Conservation (phyloP, 2,888 invertebrate genomes). For the Epicampocera succincta region DNA sequence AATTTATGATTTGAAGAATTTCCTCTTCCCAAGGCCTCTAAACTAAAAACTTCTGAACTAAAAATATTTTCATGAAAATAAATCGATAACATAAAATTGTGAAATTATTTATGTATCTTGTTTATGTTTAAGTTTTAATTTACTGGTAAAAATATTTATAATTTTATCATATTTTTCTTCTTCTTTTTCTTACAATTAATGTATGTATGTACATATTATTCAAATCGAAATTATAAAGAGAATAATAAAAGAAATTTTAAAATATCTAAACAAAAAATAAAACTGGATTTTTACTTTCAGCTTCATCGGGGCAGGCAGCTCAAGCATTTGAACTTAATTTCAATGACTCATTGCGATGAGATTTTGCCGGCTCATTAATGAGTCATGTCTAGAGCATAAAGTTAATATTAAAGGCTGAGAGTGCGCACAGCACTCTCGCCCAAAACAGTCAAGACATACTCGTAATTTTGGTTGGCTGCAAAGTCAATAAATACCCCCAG, state of each 20-base stretch:
- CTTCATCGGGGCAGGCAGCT: not conserved
- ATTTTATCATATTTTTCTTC: conserved; percentile 2
- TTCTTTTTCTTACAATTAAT: conserved; percentile 28
- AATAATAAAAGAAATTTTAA: conserved; percentile 25
- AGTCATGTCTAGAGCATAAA: conserved; percentile 2
- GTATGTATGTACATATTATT: conserved; percentile 52
- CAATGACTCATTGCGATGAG: conserved; percentile 2
- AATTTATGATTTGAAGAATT: too few relatives aligned
- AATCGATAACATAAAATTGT: conserved; percentile 9
- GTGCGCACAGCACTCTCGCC: too few relatives aligned
- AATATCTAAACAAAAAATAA: conserved; percentile 49
- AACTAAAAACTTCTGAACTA: too few relatives aligned
- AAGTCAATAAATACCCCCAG: too few relatives aligned
- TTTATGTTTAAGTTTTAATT: conserved; percentile 58
- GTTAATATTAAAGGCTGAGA: not conserved
- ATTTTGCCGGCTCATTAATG: not conserved
- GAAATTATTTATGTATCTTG: conserved; percentile 44
- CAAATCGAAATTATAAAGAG: conserved; percentile 31
- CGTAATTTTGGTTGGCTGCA: too few relatives aligned
- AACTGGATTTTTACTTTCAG: conserved; percentile 35
- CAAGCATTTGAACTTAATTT: not conserved
- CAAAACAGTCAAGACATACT: too few relatives aligned
- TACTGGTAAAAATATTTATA: not conserved
- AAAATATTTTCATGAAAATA: too few relatives aligned
- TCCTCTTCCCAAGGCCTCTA: too few relatives aligned